Evolutionary conservation across 2,888 invertebrate genomes (phyloP).

Genomic region (Eledona agricola): DNA sequence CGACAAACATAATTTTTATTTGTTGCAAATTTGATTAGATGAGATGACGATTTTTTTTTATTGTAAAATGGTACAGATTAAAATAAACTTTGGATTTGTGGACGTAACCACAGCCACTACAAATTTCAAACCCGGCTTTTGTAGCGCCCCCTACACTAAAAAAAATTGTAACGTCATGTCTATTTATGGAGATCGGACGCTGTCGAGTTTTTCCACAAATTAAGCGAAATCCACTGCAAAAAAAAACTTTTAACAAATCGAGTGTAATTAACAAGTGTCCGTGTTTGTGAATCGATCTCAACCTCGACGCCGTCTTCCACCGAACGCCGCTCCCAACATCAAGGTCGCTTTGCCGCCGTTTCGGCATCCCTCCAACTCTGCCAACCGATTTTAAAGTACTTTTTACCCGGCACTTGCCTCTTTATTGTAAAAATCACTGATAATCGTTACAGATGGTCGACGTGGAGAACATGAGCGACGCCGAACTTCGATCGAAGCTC

Average conservation of each 20-base stretch:
- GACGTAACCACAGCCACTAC: conserved; percentile 8
- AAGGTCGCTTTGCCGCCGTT: too few species aligned
- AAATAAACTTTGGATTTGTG: too few species aligned
- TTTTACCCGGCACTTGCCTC: neutral
- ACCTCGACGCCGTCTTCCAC: too few species aligned
- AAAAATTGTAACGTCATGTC: conserved; percentile 46
- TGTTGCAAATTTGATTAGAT: too few species aligned
- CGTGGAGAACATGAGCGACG: conserved; percentile 75
- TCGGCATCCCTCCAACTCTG: too few species aligned
- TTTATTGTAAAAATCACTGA: conserved; percentile 2
- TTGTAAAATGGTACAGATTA: too few species aligned
- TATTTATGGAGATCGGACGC: conserved; percentile 51
- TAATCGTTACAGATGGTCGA: conserved; percentile 72
- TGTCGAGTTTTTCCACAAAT: conserved; percentile 6
- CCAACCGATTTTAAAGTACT: neutral
- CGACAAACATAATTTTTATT: too few species aligned
- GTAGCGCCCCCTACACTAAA: conserved; percentile 20
- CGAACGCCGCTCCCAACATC: too few species aligned
- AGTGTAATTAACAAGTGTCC: neutral
- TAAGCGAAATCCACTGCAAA: conserved; percentile 5
- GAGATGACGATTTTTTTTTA: too few species aligned
- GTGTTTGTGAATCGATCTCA: neutral
- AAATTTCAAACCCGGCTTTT: conserved; percentile 23
- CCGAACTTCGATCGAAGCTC: conserved; percentile 77
- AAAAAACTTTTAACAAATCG: conserved; percentile 3